phyloP scores from a whole-genome alignment of 64 coral and sea anemone genomes.

The Orbicella faveolata region DNA sequence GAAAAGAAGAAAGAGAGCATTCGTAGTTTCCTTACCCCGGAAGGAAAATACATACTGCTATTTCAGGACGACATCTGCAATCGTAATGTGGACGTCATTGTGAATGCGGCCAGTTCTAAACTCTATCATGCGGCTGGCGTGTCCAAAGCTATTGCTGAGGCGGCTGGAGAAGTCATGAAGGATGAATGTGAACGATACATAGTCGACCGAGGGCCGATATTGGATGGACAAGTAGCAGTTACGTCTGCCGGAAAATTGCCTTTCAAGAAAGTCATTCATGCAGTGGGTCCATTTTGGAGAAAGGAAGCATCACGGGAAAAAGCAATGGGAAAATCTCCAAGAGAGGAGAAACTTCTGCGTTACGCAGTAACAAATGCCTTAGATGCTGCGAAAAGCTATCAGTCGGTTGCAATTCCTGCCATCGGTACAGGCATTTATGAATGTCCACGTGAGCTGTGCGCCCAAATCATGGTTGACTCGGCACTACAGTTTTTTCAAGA shows the following conservation, averaged over 20 bases:
- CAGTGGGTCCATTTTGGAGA: conserved; percentile 61
- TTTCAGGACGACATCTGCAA: conserved; percentile 51
- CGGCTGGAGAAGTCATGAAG: conserved; percentile 55
- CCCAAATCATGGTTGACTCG: conserved; percentile 19
- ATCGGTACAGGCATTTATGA: conserved; percentile 30
- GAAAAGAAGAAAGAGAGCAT: conserved; percentile 21
- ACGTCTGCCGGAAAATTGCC: conserved; percentile 49
- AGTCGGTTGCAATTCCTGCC: conserved; percentile 37
- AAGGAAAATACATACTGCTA: conserved; percentile 11
- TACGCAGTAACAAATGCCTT: conserved; percentile 9
- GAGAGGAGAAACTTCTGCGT: background rate
- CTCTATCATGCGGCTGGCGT: conserved; percentile 56
- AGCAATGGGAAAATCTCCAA: background rate
- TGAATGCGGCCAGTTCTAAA: conserved; percentile 56
- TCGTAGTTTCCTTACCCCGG: conserved; percentile 26
- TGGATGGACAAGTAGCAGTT: conserved; percentile 38
- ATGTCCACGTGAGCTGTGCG: conserved; percentile 32
- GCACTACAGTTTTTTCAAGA: conserved; percentile 1
- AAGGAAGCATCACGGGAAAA: background rate
- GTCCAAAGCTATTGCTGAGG: conserved; percentile 37
- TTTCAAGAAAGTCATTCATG: conserved; percentile 69
- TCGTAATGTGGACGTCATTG: conserved; percentile 56
- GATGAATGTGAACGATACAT: conserved; percentile 49
- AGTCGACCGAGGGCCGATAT: background rate
- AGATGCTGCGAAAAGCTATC: background rate